phyloP scores from a whole-genome alignment of 2,888 invertebrate genomes.

The Cybosia mesomella region DNA sequence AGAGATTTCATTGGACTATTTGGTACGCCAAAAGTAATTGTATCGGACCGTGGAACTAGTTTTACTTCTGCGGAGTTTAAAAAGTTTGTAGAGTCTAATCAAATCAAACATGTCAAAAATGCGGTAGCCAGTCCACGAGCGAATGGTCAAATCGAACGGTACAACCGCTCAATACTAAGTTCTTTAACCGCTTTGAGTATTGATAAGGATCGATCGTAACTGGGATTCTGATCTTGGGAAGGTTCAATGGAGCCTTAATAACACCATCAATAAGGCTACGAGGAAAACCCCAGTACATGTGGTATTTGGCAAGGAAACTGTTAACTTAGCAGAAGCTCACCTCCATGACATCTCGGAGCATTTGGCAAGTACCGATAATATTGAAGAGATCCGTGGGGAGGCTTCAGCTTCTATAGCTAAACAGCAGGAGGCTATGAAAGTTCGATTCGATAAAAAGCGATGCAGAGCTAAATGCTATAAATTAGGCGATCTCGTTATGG shows the following conservation, averaged over 20 bases:
- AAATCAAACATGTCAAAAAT: slow-evolving; percentile 5
- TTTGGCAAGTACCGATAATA: background rate
- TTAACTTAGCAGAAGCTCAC: background rate
- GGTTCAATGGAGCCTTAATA: background rate
- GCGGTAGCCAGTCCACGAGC: background rate
- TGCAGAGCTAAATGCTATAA: background rate
- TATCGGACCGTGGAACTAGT: background rate
- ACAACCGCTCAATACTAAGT: background rate
- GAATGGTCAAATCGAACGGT: background rate
- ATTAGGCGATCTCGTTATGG: background rate
- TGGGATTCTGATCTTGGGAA: background rate
- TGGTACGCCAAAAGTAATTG: background rate
- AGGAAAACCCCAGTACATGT: background rate
- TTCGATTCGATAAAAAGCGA: background rate
- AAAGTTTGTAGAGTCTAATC: background rate
- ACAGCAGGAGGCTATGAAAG: background rate
- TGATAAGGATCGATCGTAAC: background rate
- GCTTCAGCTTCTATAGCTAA: background rate
- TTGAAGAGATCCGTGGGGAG: background rate
- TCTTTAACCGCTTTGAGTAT: background rate
- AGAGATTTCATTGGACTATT: background rate
- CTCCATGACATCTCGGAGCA: background rate
- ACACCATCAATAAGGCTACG: background rate
- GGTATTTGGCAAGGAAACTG: background rate
- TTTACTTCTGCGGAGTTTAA: background rate